Evolutionary conservation across 1,140 invertebrate species (phyloP), one percentile per base, ranked within the genome.

Genomic region (Zophobas atratus): DNA sequence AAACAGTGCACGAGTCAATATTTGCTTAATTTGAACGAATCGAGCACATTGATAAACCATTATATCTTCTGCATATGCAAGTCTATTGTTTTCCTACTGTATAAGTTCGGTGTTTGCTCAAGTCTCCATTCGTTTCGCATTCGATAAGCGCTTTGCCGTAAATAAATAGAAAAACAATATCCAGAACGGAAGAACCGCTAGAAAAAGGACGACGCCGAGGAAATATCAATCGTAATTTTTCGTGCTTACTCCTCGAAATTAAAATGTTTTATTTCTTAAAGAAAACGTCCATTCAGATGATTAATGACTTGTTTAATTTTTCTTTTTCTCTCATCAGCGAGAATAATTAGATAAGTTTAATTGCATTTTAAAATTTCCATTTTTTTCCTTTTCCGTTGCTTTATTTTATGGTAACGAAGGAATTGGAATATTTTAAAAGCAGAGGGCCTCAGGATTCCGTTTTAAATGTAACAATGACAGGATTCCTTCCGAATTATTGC

Each of bases 221-320:
- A 70, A 70, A 38, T 70, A 70, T 20, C 33, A 35, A 70, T 43
- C 38, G 70, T 55, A 72, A 73, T 73, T 73, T 73, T 55, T 73
- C 6, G 35, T 33, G 43, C 41, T 71, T n/a, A 71, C 20, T 71
- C 3, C 20, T 6, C n/a, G 55, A 73, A 73, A 73, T 73, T 73
- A 73, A 73, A 73, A 73, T 43, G 55, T 73, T 73, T 73, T 43
- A 73, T 53, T 72, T 43, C 41, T 53, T 55, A 39, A 73, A 53
- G 71, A 53, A 72, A 73, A 53, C 56, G 71, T 73, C 71, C 6
- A 34, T 55, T 73, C 36, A 39, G 49, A 73, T 73, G 71, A 73
- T 73, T 73, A 73, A 73, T 73, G 71, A 56, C 71, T 55, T 56
- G 71, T 73, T 73, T 73, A 73, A 73, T 43, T 73, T 73, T 73